phyloP scores from a whole-genome alignment of 2,888 invertebrate genomes.

The Dioctria rufipes region DNA sequence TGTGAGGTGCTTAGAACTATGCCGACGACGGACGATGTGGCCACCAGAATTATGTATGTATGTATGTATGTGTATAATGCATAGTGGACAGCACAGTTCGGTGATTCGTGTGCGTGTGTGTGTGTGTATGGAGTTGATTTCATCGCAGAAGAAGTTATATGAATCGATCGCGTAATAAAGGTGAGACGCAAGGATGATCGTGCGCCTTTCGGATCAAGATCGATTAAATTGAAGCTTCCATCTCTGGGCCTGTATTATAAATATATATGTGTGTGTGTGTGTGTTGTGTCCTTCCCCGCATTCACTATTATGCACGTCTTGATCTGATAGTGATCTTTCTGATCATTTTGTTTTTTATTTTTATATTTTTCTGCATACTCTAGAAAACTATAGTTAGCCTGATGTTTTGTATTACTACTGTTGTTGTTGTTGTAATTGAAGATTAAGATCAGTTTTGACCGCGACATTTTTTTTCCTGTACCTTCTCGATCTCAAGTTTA shows the following conservation, averaged over 20 bases:
- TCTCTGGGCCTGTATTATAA: background rate
- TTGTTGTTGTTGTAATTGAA: slow-evolving; percentile 51
- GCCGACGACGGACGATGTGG: background rate
- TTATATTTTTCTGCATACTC: background rate
- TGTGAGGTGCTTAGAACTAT: slow-evolving; percentile 35
- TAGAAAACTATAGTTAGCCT: slow-evolving; percentile 41
- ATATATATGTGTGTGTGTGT: background rate
- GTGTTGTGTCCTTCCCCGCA: slow-evolving; percentile 31
- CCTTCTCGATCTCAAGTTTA: slow-evolving; percentile 31
- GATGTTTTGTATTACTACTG: slow-evolving; percentile 48
- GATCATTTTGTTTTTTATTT: slow-evolving; percentile 34
- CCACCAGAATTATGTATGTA: background rate
- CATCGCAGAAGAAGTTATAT: slow-evolving; percentile 10
- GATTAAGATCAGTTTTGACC: slow-evolving; percentile 55
- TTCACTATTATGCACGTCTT: slow-evolving; percentile 48
- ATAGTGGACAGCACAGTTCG: slow-evolving; percentile 20
- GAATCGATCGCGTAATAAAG: slow-evolving; percentile 39
- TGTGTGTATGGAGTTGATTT: slow-evolving; percentile 2
- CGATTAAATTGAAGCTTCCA: slow-evolving; percentile 44
- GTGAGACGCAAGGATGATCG: slow-evolving; percentile 31
- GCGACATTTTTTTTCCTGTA: slow-evolving; percentile 53
- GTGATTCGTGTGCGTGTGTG: slow-evolving; percentile 2
- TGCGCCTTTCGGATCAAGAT: slow-evolving; percentile 30
- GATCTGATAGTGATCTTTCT: slow-evolving; percentile 51
- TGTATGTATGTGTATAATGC: too few species aligned